Evolutionary conservation across 2,797 vertebrate genomes (phyloP), one percentile per base, ranked within the genome.

Genomic region (Characodon lateralis): DNA sequence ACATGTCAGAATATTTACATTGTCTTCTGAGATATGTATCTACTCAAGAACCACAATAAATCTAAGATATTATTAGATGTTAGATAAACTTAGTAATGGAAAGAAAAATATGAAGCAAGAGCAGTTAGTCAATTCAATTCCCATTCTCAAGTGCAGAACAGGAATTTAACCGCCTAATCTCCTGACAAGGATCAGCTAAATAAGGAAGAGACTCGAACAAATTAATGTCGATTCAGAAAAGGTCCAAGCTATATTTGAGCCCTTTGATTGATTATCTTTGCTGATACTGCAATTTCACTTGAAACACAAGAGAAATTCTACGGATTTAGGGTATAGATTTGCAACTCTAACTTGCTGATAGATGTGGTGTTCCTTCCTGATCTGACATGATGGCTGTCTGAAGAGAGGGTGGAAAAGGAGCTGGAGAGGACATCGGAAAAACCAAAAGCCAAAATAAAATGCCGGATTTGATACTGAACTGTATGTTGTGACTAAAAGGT

Each of bases 111-210:
- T 66, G 70, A 68, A 88, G 80, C 58, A 73, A 80, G 78, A 56
- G 65, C 43, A 82, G 77, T 88, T 84, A 71, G 81, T 86, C 81
- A 55, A 79, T 86, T 74, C 69, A 72, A 59, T 81, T 78, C 76
- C 76, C 78, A 63, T 78, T 88, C 83, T 81, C 58, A 35, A 74
- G 76, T 88, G 73, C 76, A 76, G 77, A 63, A 72, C 74, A 55
- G 78, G 88, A 91, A 86, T 91, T 92, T 92, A 93, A 93, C 88
- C 83, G 77, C 91, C 92, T 93, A 91, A 93, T 95, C 91, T 91
- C 79, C 76, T 5, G 80, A 89, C 85, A 88, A 85, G 88, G 71
- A 86, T 80, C 39, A 43, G 80, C 83, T 85, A 79, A 84, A 87
- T 1, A 89, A 83, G 79, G 87, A 84, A 83, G 72, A 84, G 82